Conservation (phyloP, 37 sponge, comb jelly and placozoan species). For the Oscarella lobularis region DNA sequence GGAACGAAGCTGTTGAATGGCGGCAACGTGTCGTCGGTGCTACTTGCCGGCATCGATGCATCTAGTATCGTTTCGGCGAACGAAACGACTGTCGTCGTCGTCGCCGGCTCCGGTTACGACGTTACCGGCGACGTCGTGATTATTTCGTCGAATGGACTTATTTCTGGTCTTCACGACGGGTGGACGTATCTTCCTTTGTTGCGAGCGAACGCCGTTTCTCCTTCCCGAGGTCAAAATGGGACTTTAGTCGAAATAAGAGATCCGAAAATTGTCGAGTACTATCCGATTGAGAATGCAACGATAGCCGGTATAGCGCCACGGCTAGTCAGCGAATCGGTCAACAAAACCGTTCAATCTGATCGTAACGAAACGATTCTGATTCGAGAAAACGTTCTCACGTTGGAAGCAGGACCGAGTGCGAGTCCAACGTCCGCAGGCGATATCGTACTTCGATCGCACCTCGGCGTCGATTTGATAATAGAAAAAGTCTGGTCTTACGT, state of each 20-base stretch:
- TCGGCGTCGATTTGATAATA: constrained; percentile 21
- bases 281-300: background rate
- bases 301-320: background rate
- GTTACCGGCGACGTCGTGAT: background rate
- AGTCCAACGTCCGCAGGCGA: background rate
- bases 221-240: background rate
- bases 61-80: background rate
- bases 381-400: background rate
- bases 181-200: background rate
- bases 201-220: background rate
- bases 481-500: constrained; percentile 24
- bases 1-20: background rate
- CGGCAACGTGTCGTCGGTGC: background rate
- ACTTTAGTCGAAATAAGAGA: background rate
- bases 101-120: background rate
- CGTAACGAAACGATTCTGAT: background rate
- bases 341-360: background rate
- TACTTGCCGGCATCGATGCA: background rate
- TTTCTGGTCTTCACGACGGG: background rate
- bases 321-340: background rate
- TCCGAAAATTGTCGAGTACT: background rate
- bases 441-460: constrained; percentile 25
- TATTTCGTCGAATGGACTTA: background rate
- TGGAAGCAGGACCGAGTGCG: background rate
- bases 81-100: background rate